These are phyloP conservation scores for Halictus rubicundus DNA, from an alignment of 1,140 invertebrate genomes.

Conservation along the genomic window DNA sequence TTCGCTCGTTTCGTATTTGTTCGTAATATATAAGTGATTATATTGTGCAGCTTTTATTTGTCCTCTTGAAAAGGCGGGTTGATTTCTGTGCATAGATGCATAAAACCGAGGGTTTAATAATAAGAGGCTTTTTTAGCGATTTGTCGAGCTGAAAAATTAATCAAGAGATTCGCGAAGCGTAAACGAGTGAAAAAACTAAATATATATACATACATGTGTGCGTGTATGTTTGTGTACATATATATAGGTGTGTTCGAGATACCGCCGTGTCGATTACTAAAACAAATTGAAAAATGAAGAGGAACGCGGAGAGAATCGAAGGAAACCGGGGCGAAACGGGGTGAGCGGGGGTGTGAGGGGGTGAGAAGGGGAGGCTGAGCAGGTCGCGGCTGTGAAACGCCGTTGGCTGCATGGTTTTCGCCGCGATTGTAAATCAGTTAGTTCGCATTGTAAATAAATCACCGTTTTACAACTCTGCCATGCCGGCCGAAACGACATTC, in stretches of 20 bases:
- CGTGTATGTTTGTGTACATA: too few relatives aligned
- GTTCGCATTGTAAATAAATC: slow-evolving; percentile 79
- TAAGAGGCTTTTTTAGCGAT: too few relatives aligned
- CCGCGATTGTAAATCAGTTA: slow-evolving; percentile 79
- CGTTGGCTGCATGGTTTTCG: slow-evolving; percentile 53
- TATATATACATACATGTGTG: too few relatives aligned
- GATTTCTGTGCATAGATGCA: too few relatives aligned
- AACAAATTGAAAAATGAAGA: neutral
- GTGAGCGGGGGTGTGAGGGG: neutral
- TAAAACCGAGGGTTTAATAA: too few relatives aligned
- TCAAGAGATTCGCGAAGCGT: too few relatives aligned
- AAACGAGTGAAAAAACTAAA: too few relatives aligned
- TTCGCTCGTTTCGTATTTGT: too few relatives aligned
- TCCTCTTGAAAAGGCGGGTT: too few relatives aligned
- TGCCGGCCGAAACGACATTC: slow-evolving; percentile 70
- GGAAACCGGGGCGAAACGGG: neutral
- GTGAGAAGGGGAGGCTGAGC: slow-evolving; percentile 7
- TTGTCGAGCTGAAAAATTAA: too few relatives aligned
- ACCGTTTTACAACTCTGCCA: slow-evolving; percentile 76
- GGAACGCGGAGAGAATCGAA: neutral
- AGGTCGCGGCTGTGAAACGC: slow-evolving; percentile 43
- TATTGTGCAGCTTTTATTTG: too few relatives aligned
- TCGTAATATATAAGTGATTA: too few relatives aligned
- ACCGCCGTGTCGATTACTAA: neutral
- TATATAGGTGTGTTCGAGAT: neutral